phyloP scores from a whole-genome alignment of 1,140 invertebrate genomes.

The Ostrea edulis region DNA sequence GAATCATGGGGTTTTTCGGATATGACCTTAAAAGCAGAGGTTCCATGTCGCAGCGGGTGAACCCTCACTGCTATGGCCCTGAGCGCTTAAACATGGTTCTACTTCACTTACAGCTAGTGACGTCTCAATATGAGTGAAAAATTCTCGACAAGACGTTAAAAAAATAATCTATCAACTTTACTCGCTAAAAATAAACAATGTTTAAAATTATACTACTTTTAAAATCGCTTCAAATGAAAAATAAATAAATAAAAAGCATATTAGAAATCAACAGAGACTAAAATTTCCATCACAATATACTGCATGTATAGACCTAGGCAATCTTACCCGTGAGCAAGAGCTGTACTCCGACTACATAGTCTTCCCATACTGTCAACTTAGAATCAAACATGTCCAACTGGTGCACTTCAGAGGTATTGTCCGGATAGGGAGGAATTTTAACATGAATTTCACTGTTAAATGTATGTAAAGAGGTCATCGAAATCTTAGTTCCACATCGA shows the following conservation, averaged over 20 bases:
- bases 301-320: background rate
- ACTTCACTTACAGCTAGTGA: too few species aligned
- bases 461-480: background rate
- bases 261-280: too few species aligned
- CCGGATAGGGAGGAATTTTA: background rate
- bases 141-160: too few species aligned
- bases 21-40: background rate
- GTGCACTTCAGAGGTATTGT: background rate
- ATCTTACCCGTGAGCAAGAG: background rate
- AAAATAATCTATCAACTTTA: too few species aligned
- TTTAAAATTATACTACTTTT: too few species aligned
- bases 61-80: too few species aligned
- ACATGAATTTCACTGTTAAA: background rate
- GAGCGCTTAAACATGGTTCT: too few species aligned
- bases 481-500: background rate
- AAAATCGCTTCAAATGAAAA: too few species aligned
- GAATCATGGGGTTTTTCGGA: background rate
- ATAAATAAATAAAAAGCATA: too few species aligned
- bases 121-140: too few species aligned
- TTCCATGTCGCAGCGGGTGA: background rate
- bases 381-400: constrained; percentile 21
- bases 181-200: too few species aligned
- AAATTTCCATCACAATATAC: background rate
- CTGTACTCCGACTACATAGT: constrained; percentile 2
- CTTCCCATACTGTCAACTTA: background rate